These are phyloP conservation scores for Eublepharis macularius DNA, from an alignment of 2,113 vertebrate genomes.

Conservation along the genomic window DNA sequence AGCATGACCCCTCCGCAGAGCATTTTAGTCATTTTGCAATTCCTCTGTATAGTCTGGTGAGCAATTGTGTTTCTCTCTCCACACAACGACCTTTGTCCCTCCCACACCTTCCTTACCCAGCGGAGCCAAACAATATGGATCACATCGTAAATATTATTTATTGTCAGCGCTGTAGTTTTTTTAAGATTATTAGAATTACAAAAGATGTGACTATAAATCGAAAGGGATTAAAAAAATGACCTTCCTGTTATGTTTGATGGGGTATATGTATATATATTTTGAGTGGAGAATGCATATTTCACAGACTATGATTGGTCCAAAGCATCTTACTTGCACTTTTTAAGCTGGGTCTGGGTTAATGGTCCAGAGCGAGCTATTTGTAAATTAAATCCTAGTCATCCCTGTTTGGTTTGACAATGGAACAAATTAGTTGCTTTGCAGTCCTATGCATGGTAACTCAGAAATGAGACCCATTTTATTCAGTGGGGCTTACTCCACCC, in stretches of 20 bases:
- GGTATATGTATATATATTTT: neutral
- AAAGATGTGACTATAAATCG: no score
- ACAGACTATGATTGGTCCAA: no score
- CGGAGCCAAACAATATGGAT: neutral
- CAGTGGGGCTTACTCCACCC: no score
- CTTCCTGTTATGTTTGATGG: neutral
- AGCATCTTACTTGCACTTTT: no score
- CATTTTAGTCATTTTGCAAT: conserved; percentile 12
- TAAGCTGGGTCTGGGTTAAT: no score
- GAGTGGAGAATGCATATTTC: neutral
- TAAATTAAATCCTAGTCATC: no score
- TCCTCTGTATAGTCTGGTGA: neutral
- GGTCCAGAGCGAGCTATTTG: no score
- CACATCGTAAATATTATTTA: neutral
- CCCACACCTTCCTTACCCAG: neutral
- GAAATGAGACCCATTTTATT: no score
- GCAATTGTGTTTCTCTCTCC: neutral
- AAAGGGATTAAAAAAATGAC: neutral
- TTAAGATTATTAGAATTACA: neutral
- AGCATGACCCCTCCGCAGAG: neutral
- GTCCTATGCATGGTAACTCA: no score
- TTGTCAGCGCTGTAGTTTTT: neutral
- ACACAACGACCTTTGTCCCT: neutral
- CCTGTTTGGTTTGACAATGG: no score
- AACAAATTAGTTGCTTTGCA: no score